These are phyloP conservation scores for Melangyna quadrimaculata DNA, from an alignment of 2,888 invertebrate species.

Conservation along the genomic window DNA sequence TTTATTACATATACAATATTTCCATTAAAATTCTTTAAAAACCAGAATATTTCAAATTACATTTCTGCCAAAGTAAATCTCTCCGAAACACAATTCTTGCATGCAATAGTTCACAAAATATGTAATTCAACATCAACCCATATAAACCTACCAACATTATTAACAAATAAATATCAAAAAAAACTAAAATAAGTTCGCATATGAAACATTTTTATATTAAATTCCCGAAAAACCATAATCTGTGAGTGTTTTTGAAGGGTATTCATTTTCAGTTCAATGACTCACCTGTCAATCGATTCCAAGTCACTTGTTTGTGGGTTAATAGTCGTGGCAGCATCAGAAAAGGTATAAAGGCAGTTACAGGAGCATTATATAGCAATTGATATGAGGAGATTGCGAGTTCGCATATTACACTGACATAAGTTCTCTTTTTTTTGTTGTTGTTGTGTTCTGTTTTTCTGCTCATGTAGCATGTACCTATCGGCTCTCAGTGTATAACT, in stretches of 20 bases:
- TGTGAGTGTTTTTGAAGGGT: conserved; percentile 26
- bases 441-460: neutral
- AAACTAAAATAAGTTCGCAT: neutral
- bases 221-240: conserved; percentile 26
- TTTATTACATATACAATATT: neutral
- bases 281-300: conserved; percentile 59
- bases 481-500: neutral
- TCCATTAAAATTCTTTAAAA: neutral
- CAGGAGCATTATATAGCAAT: conserved; percentile 5
- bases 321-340: conserved; percentile 26
- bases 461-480: neutral
- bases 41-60: neutral
- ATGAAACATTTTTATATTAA: conserved; percentile 28
- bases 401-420: conserved; percentile 21
- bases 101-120: neutral
- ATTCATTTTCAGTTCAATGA: conserved; percentile 60
- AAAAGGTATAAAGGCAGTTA: neutral
- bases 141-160: neutral
- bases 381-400: conserved; percentile 23
- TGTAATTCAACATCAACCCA: neutral
- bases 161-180: neutral
- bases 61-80: neutral
- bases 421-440: neutral
- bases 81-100: neutral
- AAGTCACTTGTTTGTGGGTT: conserved; percentile 49